Evolutionary conservation across 2,888 invertebrate genomes (phyloP).

Genomic region (Drosophila pegasa): DNA sequence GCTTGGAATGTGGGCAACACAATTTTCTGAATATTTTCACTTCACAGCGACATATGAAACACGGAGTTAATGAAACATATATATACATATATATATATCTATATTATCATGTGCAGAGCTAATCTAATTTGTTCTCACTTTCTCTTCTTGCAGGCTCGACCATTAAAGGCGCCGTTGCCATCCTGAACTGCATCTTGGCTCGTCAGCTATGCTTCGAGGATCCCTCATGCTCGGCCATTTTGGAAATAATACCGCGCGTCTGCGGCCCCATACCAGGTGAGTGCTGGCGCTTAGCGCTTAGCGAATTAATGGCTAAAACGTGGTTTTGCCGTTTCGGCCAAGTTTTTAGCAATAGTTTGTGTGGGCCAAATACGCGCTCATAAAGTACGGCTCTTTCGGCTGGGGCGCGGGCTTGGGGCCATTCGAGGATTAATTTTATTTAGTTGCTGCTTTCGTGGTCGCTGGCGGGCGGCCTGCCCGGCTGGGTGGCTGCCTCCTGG

Average conservation of each 20-base stretch:
- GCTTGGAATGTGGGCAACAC: background rate
- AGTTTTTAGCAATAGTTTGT: slow-evolving; percentile 32
- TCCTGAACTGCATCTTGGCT: slow-evolving; percentile 94
- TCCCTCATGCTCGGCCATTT: slow-evolving; percentile 94
- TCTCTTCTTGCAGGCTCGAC: slow-evolving; percentile 88
- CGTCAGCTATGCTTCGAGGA: slow-evolving; percentile 96
- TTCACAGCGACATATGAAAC: background rate
- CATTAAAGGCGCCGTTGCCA: slow-evolving; percentile 91
- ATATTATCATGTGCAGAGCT: background rate
- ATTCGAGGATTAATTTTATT: slow-evolving; percentile 70
- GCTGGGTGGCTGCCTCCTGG: slow-evolving; percentile 30
- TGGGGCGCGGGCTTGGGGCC: slow-evolving; percentile 45
- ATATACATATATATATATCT: background rate
- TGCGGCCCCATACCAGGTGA: slow-evolving; percentile 96
- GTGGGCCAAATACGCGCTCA: slow-evolving; percentile 19
- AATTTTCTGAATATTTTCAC: background rate
- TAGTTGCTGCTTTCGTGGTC: slow-evolving; percentile 40
- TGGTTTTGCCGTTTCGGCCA: slow-evolving; percentile 8
- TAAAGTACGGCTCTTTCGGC: slow-evolving; percentile 32
- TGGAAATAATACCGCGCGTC: slow-evolving; percentile 95
- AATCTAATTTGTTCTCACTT: slow-evolving; percentile 74
- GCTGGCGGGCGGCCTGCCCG: slow-evolving; percentile 16
- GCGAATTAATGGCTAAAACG: slow-evolving; percentile 26
- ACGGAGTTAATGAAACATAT: background rate
- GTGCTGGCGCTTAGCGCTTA: slow-evolving; percentile 73